Base-by-base conservation (phyloP, 1,140 invertebrate species). In the Sitophilus oryzae region DNA sequence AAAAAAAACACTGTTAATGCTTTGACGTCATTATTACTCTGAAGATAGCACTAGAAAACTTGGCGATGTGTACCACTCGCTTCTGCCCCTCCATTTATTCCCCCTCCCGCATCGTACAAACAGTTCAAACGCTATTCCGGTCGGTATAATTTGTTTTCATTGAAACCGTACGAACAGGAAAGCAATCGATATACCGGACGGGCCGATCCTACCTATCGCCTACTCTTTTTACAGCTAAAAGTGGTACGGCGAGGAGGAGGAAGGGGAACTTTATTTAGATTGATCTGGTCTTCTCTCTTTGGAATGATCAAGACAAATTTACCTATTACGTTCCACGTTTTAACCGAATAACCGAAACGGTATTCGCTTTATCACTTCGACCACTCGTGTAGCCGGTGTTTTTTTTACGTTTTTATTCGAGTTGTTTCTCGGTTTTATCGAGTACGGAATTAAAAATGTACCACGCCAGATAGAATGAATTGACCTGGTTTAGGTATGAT, bases 281-380 rank as follows among this genome's bases (percentile, higher is more conserved):
- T 52, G 50, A 52, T 52, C 38, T 52, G 40, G 2, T 38, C 50
- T 23, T 35, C 50, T 23, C 37, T 38, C 41, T 21, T 40, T 52
- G 37, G 15, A 43, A 52, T 35, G 50, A 52, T 18, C 30, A 52
- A 35, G 42, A 52, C 50, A 52, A 52, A 52, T 52, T 52, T 18
- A 40, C 25, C 37, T 40, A 44, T 52, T 52, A 42, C 19, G 50
- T 34, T 43, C 50, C 10, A 52, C 37, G 40, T 52, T 52, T 52
- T 21, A 52, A 16, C 48, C 23, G 48, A 41, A 51, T 21, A 14
- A 18, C 3, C 20, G n/a, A 52, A 52, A 43, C 42, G 50, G 40
- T 6, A 20, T 4, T 21, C 50, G 30, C 25, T 52, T 52, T 52
- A 52, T 52, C 50, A 52, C 41, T 10, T 14, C 40, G 25, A 11